phyloP scores from a whole-genome alignment of 2,888 invertebrate species.

The Pachymerium ferrugineum region DNA sequence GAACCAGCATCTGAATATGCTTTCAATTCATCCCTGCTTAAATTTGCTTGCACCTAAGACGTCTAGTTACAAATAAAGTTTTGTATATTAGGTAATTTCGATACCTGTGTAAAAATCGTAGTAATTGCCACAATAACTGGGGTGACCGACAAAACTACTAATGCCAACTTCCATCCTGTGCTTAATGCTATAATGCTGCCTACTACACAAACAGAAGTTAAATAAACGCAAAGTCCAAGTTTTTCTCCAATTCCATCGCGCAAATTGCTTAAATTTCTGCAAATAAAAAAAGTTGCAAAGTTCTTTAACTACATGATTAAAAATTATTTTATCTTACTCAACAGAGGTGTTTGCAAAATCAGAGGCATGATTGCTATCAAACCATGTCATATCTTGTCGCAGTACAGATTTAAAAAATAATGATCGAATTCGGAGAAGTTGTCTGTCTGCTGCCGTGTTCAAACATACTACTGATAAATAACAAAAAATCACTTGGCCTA shows the following conservation, averaged over 20 bases:
- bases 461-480: slow-evolving; percentile 60
- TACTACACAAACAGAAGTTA: slow-evolving; percentile 61
- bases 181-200: slow-evolving; percentile 65
- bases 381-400: slow-evolving; percentile 69
- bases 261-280: slow-evolving; percentile 56
- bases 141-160: slow-evolving; percentile 67
- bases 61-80: too few relatives aligned
- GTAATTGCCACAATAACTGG: slow-evolving; percentile 71
- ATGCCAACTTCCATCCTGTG: slow-evolving; percentile 74
- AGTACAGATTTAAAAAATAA: slow-evolving; percentile 61
- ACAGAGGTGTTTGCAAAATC: slow-evolving; percentile 66
- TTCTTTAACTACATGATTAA: background rate
- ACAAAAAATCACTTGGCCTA: slow-evolving; percentile 57
- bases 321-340: slow-evolving; percentile 57
- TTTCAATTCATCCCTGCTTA: slow-evolving; percentile 44
- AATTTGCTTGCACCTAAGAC: slow-evolving; percentile 40
- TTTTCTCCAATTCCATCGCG: slow-evolving; percentile 82
- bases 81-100: too few relatives aligned
- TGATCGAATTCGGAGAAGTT: slow-evolving; percentile 61
- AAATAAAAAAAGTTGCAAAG: slow-evolving; percentile 1
- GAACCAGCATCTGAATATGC: slow-evolving; percentile 47
- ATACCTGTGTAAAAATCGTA: slow-evolving; percentile 63
- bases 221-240: slow-evolving; percentile 65
- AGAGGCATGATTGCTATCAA: slow-evolving; percentile 61
- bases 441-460: slow-evolving; percentile 60